phyloP scores from a whole-genome alignment of 2,797 vertebrate genomes.

The Microcaecilia unicolor region DNA sequence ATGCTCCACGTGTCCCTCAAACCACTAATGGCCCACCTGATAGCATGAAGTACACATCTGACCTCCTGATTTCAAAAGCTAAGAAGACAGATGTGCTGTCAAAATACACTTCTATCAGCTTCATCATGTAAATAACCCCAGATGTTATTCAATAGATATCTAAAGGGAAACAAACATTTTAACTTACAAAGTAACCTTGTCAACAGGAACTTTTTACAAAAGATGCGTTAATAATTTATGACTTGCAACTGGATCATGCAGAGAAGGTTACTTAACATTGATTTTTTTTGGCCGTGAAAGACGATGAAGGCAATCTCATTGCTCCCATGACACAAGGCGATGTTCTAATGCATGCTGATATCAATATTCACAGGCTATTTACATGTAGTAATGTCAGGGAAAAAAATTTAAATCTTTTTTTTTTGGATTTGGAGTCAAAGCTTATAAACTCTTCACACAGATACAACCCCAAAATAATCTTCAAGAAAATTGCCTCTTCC shows the following conservation, averaged over 20 bases:
- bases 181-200: conserved; percentile 74
- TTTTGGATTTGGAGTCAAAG: too few species aligned
- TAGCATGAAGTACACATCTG: conserved; percentile 22
- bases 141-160: conserved; percentile 21
- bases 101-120: conserved; percentile 42
- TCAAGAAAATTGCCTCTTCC: too few species aligned
- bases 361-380: conserved; percentile 28
- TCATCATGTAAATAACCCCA: conserved; percentile 34
- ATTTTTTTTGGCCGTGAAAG: conserved; percentile 55
- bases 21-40: conserved; percentile 35
- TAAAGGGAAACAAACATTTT: conserved; percentile 66
- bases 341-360: conserved; percentile 9
- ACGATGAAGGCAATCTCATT: conserved; percentile 32
- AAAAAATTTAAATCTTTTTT: too few species aligned
- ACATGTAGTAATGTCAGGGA: conserved; percentile 10
- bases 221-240: conserved; percentile 78
- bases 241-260: conserved; percentile 60
- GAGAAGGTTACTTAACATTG: conserved; percentile 58
- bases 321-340: conserved; percentile 24
- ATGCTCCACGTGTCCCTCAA: conserved; percentile 11
- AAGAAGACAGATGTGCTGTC: conserved; percentile 55
- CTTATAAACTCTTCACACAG: conserved; percentile 13
- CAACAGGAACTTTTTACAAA: conserved; percentile 78
- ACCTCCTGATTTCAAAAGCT: conserved; percentile 28
- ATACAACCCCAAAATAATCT: too few species aligned